These are phyloP conservation scores for Datnioides undecimradiatus DNA, from an alignment of 2,113 vertebrate genomes.

Conservation along the genomic window DNA sequence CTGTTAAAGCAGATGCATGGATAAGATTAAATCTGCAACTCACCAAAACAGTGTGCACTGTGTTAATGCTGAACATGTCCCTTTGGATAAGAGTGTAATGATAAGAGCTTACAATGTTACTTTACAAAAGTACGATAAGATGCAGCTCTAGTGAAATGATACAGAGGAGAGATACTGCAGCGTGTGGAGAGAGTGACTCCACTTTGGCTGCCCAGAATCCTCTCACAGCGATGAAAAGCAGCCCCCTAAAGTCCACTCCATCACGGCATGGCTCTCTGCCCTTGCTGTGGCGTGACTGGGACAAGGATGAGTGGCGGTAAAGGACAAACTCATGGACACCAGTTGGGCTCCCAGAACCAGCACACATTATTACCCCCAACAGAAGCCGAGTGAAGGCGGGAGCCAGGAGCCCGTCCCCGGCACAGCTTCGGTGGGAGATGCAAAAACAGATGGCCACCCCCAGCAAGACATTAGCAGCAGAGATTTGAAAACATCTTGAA, in stretches of 20 bases:
- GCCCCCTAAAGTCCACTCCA: conserved; percentile 68
- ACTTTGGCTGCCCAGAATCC: conserved; percentile 34
- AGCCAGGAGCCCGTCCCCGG: conserved; percentile 66
- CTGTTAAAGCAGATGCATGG: not conserved
- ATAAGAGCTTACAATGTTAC: not conserved
- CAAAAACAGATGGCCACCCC: conserved; percentile 83
- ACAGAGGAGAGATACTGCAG: conserved; percentile 3
- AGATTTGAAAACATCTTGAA: conserved; percentile 84
- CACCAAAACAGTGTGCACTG: not conserved
- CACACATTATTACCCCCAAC: conserved; percentile 75
- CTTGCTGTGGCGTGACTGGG: conserved; percentile 70
- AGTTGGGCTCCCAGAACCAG: conserved; percentile 73
- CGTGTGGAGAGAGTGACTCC: not conserved
- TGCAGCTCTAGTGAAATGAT: not conserved
- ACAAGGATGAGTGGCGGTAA: conserved; percentile 78
- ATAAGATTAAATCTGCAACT: not conserved
- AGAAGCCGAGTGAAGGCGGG: conserved; percentile 61
- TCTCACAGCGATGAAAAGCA: conserved; percentile 55
- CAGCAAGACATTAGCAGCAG: conserved; percentile 82
- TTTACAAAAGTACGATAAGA: not conserved
- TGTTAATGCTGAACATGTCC: not conserved
- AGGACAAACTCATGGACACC: conserved; percentile 78
- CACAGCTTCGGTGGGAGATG: conserved; percentile 74
- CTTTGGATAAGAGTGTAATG: not conserved
- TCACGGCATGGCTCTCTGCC: conserved; percentile 66